Percentiles rank a stretch among this genome's conserved stretches.
These are phyloP conservation scores for Ptychodera flava DNA, from an alignment of 35 echinoderm and acorn worm species.

Conservation along the genomic window DNA sequence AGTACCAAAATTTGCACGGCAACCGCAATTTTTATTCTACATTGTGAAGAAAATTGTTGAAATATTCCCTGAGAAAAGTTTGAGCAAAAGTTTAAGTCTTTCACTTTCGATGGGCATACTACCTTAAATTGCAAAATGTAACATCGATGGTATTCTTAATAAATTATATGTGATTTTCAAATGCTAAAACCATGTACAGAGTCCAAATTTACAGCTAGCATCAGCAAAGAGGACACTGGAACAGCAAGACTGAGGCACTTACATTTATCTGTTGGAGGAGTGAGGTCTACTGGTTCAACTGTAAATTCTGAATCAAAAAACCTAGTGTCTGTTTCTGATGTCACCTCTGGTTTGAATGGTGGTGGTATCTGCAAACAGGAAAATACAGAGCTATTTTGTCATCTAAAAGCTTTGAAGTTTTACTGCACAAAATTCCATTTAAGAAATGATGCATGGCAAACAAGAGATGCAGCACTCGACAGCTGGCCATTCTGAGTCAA, in stretches of 20 bases:
- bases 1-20: too few species aligned
- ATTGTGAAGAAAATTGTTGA: too few species aligned
- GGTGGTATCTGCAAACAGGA: constrained; percentile 44
- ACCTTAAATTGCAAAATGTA: too few species aligned
- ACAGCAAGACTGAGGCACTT: constrained; percentile 7
- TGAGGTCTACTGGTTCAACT: constrained; percentile 67
- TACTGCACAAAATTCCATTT: background rate
- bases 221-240: background rate
- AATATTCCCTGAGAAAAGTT: too few species aligned
- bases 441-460: background rate
- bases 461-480: background rate
- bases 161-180: background rate
- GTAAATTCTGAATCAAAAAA: constrained; percentile 96
- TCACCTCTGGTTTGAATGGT: constrained; percentile 80
- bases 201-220: background rate
- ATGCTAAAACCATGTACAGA: background rate
- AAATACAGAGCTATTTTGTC: background rate
- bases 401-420: background rate
- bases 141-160: background rate
- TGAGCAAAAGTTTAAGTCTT: too few species aligned
- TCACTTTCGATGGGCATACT: too few species aligned
- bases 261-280: constrained; percentile 67
- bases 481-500: background rate
- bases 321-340: constrained; percentile 67
- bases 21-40: too few species aligned